phyloP scores from a whole-genome alignment of 2,797 vertebrate genomes.

The Acipenser ruthenus region DNA sequence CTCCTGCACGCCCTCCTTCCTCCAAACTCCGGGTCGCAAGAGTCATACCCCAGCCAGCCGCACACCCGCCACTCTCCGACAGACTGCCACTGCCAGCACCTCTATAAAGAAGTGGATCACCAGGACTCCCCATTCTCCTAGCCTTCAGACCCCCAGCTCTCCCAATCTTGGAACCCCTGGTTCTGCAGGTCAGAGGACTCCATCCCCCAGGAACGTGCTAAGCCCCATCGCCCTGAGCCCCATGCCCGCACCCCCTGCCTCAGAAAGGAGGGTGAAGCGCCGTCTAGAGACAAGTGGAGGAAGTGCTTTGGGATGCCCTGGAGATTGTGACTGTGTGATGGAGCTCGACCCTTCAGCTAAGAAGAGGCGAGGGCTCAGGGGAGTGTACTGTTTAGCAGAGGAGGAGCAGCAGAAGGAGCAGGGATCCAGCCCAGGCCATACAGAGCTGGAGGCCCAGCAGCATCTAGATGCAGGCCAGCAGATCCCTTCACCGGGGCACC shows the following conservation, averaged over 20 bases:
- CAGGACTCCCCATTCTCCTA: slow-evolving; percentile 44
- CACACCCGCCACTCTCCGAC: slow-evolving; percentile 36
- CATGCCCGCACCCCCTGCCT: slow-evolving; percentile 27
- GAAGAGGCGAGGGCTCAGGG: slow-evolving; percentile 39
- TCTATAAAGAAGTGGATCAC: slow-evolving; percentile 79
- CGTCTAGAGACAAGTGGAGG: slow-evolving; percentile 69
- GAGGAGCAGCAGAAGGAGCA: not conserved
- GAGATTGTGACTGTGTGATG: slow-evolving; percentile 58
- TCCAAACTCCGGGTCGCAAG: slow-evolving; percentile 25
- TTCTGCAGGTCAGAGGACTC: slow-evolving; percentile 27
- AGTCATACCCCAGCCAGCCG: slow-evolving; percentile 29
- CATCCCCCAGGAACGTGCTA: slow-evolving; percentile 54
- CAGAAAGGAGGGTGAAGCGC: slow-evolving; percentile 75
- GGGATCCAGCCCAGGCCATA: slow-evolving; percentile 3
- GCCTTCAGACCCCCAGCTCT: not conserved
- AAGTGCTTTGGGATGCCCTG: slow-evolving; percentile 35
- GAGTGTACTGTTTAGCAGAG: slow-evolving; percentile 19
- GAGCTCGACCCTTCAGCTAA: slow-evolving; percentile 64
- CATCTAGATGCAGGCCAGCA: slow-evolving; percentile 16
- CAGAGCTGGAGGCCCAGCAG: no score
- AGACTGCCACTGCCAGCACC: slow-evolving; percentile 40
- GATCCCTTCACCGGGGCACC: slow-evolving; percentile 15
- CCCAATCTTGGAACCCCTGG: no score
- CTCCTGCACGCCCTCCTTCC: slow-evolving; percentile 60
- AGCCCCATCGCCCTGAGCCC: slow-evolving; percentile 60